Evolutionary conservation across 53 echinoderm and acorn worm genomes (phyloP), one percentile per base, ranked within the genome.

Genomic region (Holothuria leucospilota): DNA sequence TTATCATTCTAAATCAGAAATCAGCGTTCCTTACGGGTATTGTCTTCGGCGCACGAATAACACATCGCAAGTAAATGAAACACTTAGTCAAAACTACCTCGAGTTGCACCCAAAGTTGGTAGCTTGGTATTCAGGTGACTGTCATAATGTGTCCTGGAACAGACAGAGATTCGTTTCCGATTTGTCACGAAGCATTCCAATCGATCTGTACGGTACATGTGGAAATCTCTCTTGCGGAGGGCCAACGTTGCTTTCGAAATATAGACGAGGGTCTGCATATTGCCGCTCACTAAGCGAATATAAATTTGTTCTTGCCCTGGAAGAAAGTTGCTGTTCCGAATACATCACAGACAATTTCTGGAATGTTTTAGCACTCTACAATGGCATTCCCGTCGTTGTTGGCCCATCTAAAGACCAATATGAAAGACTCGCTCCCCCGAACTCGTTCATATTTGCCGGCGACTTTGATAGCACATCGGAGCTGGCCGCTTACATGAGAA

Each of bases 251-350:
- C 18, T 15, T 29, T 20, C 39, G 5, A 20, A 24, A 16, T 23
- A 23, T 4, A 72, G 42, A 42, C 46, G 18, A 11, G 77, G 78
- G 51, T 78, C 78, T 26, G 12, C 46, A 26, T 52, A 10, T 20
- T 78, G 78, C 78, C n/a, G 28, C 11, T 21, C 21, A 27, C 29
- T 78, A 10, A 59, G 13, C 5, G 46, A 56, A 4, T 78, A 78
- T 30, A 78, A 26, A 58, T 78, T 78, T 29, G 59, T 78, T 58
- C 30, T 78, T 23, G 58, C 78, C 23, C 20, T 78, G 5, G 78
- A 78, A 59, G 78, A 78, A 16, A 51, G 78, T 27, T 78, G 78
- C 59, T 78, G 78, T 42, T 78, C 78, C 13, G 78, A 78, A 27
- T 26, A 46, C 13, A 24, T 78, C 5, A 46, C 78, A 23, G 59